These are phyloP conservation scores for Intellagama lesueurii DNA, from an alignment of 2,797 vertebrate species.

Conservation along the genomic window DNA sequence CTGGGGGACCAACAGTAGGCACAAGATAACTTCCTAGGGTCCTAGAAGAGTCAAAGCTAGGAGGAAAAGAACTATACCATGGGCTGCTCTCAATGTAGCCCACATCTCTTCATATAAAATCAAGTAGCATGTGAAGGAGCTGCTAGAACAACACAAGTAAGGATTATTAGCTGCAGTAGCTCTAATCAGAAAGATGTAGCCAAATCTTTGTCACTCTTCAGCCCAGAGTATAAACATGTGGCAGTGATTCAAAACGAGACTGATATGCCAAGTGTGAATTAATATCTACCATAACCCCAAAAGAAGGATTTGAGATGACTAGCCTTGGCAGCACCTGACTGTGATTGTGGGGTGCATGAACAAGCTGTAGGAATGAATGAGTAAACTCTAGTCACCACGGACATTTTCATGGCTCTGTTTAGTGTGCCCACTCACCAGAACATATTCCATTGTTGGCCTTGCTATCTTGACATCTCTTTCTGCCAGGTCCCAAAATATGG, in stretches of 20 bases:
- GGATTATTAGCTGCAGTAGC: not conserved
- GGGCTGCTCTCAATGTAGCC: not conserved
- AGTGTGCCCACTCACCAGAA: too few species aligned
- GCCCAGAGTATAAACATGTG: not conserved
- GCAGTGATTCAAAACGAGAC: not conserved
- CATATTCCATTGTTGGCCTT: not conserved
- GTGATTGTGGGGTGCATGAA: not conserved
- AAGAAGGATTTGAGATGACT: not conserved
- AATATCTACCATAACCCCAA: not conserved
- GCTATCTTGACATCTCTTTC: not conserved
- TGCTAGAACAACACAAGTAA: not conserved
- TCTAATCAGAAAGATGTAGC: not conserved
- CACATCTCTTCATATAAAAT: not conserved
- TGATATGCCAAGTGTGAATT: not conserved
- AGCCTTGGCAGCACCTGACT: not conserved
- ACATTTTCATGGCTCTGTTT: not conserved
- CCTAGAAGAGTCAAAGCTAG: not conserved
- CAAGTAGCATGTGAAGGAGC: not conserved
- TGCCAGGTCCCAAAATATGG: not conserved
- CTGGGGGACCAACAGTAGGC: not conserved
- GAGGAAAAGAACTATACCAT: not conserved
- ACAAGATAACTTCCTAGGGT: not conserved
- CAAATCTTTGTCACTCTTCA: not conserved
- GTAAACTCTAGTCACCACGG: not conserved
- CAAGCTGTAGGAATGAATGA: not conserved